Evolutionary conservation across 1,140 invertebrate species (phyloP).

Genomic region (Drosophila baimaii): DNA sequence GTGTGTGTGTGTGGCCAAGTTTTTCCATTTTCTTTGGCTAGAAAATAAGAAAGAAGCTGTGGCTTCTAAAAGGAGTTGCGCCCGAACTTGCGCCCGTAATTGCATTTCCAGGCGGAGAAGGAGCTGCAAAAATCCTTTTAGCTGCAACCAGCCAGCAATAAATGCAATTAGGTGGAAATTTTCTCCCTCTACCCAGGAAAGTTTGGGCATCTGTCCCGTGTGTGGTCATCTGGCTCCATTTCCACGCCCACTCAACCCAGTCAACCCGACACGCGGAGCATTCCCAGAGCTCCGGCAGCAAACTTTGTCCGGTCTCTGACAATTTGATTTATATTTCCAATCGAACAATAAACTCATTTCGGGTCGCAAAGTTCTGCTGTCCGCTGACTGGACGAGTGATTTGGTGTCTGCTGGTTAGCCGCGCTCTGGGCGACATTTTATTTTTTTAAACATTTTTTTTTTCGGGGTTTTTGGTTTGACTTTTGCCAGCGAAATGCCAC

Average conservation of each 20-base stretch:
- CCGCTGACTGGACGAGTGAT: conserved; percentile 41
- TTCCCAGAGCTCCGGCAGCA: conserved; percentile 22
- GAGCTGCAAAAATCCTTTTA: conserved; percentile 47
- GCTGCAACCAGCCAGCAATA: conserved; percentile 45
- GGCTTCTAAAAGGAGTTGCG: conserved; percentile 26
- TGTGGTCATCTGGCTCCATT: conserved; percentile 26
- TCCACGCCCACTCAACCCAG: conserved; percentile 7
- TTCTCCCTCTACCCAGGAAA: conserved; percentile 24
- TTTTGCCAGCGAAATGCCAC: conserved; percentile 33
- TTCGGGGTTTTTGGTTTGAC: conserved; percentile 2
- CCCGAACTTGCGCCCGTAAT: conserved; percentile 63
- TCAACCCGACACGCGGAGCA: conserved; percentile 30
- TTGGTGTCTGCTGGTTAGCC: conserved; percentile 53
- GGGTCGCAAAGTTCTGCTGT: conserved; percentile 33
- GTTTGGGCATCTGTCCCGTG: conserved; percentile 31
- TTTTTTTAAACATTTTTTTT: background rate
- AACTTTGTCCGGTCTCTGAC: conserved; percentile 52
- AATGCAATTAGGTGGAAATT: conserved; percentile 65
- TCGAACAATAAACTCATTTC: conserved; percentile 67
- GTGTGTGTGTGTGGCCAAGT: conserved; percentile 58
- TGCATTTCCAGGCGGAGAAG: conserved; percentile 40
- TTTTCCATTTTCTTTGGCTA: conserved; percentile 16
- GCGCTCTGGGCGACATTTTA: conserved; percentile 14
- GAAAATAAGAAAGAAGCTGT: conserved; percentile 6
- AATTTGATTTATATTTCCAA: conserved; percentile 70